These are phyloP conservation scores for Euzetes globulus DNA, from an alignment of 2,888 invertebrate species.

Conservation along the genomic window DNA sequence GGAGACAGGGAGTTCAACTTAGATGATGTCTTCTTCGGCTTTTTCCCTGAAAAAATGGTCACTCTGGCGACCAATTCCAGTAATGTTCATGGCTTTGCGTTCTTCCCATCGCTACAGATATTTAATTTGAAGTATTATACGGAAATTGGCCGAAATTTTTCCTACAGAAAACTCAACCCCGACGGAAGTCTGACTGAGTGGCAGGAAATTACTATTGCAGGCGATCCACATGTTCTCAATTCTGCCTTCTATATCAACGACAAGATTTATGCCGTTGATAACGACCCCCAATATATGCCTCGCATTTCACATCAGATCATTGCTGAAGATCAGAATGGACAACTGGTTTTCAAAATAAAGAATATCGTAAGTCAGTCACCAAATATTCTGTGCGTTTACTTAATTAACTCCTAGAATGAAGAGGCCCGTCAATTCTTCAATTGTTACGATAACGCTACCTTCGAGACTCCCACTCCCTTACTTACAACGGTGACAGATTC, in stretches of 20 bases:
- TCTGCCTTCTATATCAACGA: neutral
- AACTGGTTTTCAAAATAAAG: neutral
- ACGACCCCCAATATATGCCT: neutral
- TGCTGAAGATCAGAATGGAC: neutral
- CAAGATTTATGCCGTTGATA: neutral
- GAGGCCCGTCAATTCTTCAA: constrained; percentile 4
- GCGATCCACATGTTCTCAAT: neutral
- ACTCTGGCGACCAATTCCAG: neutral
- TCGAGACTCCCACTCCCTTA: neutral
- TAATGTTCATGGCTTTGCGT: neutral
- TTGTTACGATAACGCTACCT: neutral
- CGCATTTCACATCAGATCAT: neutral
- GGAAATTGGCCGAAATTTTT: neutral
- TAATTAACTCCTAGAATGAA: too few species aligned
- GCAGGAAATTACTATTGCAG: neutral
- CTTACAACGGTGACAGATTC: neutral
- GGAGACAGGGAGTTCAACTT: constrained; percentile 14
- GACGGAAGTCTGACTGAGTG: neutral
- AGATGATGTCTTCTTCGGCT: neutral
- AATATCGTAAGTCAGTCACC: too few species aligned
- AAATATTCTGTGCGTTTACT: too few species aligned
- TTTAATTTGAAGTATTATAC: neutral
- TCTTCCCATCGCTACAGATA: neutral
- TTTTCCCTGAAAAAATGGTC: constrained; percentile 4
- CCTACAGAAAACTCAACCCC: neutral